Conservation (phyloP, 1,140 invertebrate genomes). For the Anoplophora glabripennis region DNA sequence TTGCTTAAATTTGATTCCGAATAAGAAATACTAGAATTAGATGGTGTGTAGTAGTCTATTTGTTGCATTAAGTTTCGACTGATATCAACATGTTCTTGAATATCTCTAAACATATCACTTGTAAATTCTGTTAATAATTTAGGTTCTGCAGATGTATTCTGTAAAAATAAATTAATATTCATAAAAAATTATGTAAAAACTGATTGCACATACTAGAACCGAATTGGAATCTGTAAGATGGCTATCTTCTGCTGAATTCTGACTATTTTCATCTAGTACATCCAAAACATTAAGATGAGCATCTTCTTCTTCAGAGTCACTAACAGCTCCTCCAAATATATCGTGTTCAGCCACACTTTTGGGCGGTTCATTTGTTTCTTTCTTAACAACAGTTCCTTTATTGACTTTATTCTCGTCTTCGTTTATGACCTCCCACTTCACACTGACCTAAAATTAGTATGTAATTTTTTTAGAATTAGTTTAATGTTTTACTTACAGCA, state of each 20-base stretch:
- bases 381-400: conserved; percentile 55
- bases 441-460: conserved; percentile 50
- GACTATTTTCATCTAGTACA: conserved; percentile 72
- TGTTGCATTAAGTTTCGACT: conserved; percentile 40
- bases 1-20: conserved; percentile 39
- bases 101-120: conserved; percentile 46
- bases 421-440: conserved; percentile 90
- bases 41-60: conserved; percentile 44
- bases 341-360: conserved; percentile 65
- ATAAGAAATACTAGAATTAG: conserved; percentile 38
- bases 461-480: neutral
- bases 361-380: conserved; percentile 49
- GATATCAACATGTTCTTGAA: conserved; percentile 21
- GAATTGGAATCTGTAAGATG: conserved; percentile 73
- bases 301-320: conserved; percentile 77
- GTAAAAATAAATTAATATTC: conserved; percentile 16
- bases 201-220: conserved; percentile 48
- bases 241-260: conserved; percentile 71
- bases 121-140: conserved; percentile 48
- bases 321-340: conserved; percentile 85
- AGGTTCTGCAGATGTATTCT: conserved; percentile 37
- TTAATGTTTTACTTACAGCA: conserved; percentile 71
- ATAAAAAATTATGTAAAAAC: conserved; percentile 6
- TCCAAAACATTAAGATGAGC: conserved; percentile 71
- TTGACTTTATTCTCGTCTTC: conserved; percentile 73